Evolutionary conservation across 1,140 invertebrate species (phyloP).

Genomic region (Cataglyphis hispanica): DNA sequence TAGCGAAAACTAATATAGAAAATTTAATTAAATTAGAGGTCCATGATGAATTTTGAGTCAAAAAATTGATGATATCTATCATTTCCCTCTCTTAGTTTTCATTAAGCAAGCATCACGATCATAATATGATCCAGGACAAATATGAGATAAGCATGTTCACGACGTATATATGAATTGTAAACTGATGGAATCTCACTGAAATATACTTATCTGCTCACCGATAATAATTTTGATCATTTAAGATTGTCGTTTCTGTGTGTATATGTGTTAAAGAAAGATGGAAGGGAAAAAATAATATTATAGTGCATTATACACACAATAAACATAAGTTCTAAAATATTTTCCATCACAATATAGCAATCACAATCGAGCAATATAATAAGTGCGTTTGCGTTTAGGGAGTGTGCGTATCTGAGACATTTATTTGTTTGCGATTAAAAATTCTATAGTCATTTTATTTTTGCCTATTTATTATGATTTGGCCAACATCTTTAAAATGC

Average conservation of each 20-base stretch:
- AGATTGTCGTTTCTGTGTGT: neutral
- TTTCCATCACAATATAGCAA: neutral
- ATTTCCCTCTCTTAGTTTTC: neutral
- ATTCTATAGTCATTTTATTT: neutral
- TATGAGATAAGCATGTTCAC: conserved; percentile 45
- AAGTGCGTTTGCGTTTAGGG: neutral
- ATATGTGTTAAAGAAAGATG: neutral
- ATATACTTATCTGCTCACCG: neutral
- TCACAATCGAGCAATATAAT: neutral
- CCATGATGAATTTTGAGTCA: too few species aligned
- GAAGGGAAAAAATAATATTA: neutral
- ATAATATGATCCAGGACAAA: conserved; percentile 36
- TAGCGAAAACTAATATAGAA: too few species aligned
- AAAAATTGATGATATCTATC: neutral
- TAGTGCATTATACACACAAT: neutral
- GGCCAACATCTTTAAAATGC: too few species aligned
- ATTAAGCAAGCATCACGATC: neutral
- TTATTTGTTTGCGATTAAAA: neutral
- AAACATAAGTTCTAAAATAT: neutral
- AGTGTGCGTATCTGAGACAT: neutral
- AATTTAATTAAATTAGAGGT: too few species aligned
- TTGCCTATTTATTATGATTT: too few species aligned
- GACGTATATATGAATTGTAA: conserved; percentile 33
- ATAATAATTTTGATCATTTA: conserved; percentile 7
- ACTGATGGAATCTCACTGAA: neutral